Base-by-base conservation (phyloP, 2,797 vertebrate genomes). In the Danio albolineatus region DNA sequence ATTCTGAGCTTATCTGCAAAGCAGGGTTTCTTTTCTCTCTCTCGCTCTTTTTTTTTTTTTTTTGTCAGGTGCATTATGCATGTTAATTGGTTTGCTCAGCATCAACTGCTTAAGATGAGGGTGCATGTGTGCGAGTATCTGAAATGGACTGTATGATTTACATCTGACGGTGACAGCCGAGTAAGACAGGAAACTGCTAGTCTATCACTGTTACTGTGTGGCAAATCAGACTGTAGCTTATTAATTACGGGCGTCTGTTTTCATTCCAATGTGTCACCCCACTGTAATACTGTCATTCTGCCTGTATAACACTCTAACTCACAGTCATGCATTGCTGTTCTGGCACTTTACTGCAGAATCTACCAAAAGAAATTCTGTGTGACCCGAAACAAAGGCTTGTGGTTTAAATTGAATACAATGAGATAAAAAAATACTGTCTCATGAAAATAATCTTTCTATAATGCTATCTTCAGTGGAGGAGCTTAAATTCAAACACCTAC, bases 1-100 rank as follows among this genome's bases (percentile, higher is more conserved):
- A 6, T 84, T 79, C 66, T 53, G 57, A 70, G 79, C 70, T 80
- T 78, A 84, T 84, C 82, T 80, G 77, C 69, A 39, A 82, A 72
- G 65, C 65, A 57, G 72, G 43, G 39, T 60, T 59, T 21, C 19
- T 44, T 49, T 59, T 59, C 14, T 62, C 44, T 19, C 10, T 59
- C 62, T 5, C 8, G 28, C 28, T 28, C 28, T 28, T 62, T 56
- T 7, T 64, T n/a, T n/a, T 10, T 19, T 67, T 56, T 72, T 65
- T 59, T 62, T 44, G 36, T 72, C 62, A 80, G 70, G 60, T 78
- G 78, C 74, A 85, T 85, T 76, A 82, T 84, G 73, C 66, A 85
- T 85, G 80, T 53, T 85, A 84, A 84, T 84, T 81, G 86, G 64
- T 82, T 73, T 78, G 84, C 82, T 78, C 46, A 12, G 75, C n/a